Base-by-base conservation (phyloP, 1,140 invertebrate species). In the Hylyphantes graminicola region DNA sequence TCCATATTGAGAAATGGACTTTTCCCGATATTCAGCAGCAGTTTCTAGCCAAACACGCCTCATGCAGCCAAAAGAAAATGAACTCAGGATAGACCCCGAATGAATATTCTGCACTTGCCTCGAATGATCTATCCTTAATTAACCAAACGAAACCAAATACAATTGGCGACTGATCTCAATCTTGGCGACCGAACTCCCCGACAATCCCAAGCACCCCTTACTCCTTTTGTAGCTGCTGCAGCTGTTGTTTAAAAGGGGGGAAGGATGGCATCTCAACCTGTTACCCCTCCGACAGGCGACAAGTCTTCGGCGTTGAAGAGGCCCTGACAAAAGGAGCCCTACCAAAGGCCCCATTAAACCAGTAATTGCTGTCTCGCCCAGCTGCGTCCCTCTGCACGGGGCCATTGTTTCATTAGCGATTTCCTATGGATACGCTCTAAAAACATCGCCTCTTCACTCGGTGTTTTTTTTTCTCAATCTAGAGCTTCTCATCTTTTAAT, bases 341-440 rank as follows among this genome's bases (percentile, higher is more conserved):
- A 54, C 63, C 63, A 57, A 80, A 80, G 77, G 77, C 57, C 79
- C 79, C 79, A 81, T 81, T 81, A 81, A 81, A 81, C 79, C 68
- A 17, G 79, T 81, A 81, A 81, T 81, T 81, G 79, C 79, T 81
- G 79, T 81, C 79, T 67, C 48, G 73, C 21, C 79, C 79, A 81
- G 79, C 79, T 81, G 79, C 79, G 55, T 70, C 79, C 79, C 68
- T 73, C 19, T 53, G 35, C 35, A 35, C 35, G 68, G 67, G 63
- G 15, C 15, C 50, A 67, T 81, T 81, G 79, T 81, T 81, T 81
- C 79, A 81, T 81, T 73, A 81, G 79, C 67, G 79, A 73, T 81
- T 73, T 72, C 79, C 79, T 81, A 81, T 81, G 64, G 77, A 53
- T 70, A 19, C 35, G 10, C 6, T 11, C 15, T 48, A 21, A 17